These are phyloP conservation scores for Zonotrichia leucophrys DNA, from an alignment of 2,113 vertebrate genomes.

Conservation along the genomic window DNA sequence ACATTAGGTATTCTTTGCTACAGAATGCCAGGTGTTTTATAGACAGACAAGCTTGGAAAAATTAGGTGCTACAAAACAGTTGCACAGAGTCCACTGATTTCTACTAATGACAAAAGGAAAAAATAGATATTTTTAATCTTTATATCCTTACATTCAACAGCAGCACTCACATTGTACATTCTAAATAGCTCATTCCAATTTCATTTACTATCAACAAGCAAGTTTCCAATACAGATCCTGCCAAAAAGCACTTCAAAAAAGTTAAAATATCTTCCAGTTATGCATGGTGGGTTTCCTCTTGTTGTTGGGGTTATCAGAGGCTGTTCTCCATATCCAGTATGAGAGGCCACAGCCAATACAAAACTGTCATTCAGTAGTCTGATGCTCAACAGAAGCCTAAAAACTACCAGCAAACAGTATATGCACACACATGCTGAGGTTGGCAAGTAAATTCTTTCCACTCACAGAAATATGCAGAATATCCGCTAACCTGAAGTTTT, in stretches of 20 bases:
- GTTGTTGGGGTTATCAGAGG: background rate
- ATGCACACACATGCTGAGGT: background rate
- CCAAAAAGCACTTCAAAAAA: background rate
- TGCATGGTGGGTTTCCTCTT: background rate
- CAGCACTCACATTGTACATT: background rate
- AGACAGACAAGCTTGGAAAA: background rate
- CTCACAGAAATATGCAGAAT: background rate
- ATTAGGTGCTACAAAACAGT: background rate
- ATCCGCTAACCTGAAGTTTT: background rate
- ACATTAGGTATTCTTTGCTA: fast-evolving
- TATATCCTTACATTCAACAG: background rate
- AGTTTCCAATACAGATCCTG: background rate
- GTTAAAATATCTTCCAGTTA: background rate
- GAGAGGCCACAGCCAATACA: background rate
- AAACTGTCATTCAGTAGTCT: background rate
- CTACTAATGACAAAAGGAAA: background rate
- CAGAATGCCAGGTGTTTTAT: background rate
- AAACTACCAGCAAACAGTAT: background rate
- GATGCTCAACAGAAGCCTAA: background rate
- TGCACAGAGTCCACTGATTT: background rate
- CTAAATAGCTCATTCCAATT: background rate
- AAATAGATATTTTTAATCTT: background rate
- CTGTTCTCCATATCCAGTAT: background rate
- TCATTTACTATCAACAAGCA: background rate
- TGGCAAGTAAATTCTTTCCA: background rate